Conservation (phyloP, 2,113 vertebrate species). For the Nycticryphes semicollaris region DNA sequence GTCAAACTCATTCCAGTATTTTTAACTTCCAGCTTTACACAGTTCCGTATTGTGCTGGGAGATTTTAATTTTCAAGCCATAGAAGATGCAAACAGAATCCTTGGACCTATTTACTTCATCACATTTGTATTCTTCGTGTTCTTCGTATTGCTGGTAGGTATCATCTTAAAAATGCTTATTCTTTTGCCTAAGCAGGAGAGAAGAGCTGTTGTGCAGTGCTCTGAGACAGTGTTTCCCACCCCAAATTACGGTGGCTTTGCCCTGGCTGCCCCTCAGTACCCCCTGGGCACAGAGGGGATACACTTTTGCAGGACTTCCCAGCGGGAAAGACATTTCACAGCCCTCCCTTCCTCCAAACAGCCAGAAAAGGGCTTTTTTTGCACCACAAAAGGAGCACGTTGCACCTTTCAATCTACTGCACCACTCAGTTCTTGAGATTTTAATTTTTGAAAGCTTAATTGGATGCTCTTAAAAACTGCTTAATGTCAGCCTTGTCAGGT, state of each 20-base stretch:
- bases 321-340: neutral
- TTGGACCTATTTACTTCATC: constrained; percentile 79
- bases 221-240: neutral
- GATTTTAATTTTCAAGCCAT: constrained; percentile 75
- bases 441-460: neutral
- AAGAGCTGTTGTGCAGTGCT: neutral
- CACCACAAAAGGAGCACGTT: neutral
- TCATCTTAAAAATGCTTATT: neutral
- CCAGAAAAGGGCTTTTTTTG: neutral
- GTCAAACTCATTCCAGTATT: neutral
- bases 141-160: constrained; percentile 76
- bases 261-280: neutral
- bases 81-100: constrained; percentile 65
- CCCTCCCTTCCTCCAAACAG: neutral
- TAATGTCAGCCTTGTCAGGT: neutral
- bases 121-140: constrained; percentile 78
- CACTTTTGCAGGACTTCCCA: neutral
- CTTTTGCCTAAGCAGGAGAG: neutral
- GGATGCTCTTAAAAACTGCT: neutral
- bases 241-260: neutral
- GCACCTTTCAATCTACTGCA: neutral
- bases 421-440: neutral
- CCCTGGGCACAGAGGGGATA: neutral
- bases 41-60: constrained; percentile 77
- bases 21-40: constrained; percentile 70